Evolutionary conservation across 2,797 vertebrate species (phyloP), one percentile per base, ranked within the genome.

Genomic region (Semaprochilodus insignis): DNA sequence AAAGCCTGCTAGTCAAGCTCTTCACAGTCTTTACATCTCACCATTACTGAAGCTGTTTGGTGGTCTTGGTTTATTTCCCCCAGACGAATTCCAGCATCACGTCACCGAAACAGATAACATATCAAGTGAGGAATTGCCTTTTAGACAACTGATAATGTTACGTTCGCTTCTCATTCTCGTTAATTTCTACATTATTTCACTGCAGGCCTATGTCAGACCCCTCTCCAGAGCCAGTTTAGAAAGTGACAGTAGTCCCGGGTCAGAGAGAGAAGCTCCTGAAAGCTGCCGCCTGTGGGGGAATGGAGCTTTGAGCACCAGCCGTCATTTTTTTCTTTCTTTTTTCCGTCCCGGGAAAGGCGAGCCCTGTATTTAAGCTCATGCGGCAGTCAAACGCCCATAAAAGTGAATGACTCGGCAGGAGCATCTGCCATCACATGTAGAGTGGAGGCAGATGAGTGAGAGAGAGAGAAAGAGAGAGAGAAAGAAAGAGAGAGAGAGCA

Each of bases 401-500:
- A 93, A 92, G 94, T 95, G 96, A 96, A 91, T 94, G 94, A 94
- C 94, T 93, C 93, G 92, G 87, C 88, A 79, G 93, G 92, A 95
- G 88, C 91, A 93, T 91, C 95, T 96, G 96, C 96, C 96, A 95
- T 90, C 86, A 94, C 92, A 91, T 93, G 88, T 93, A 92, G 88
- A 75, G 93, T 59, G 90, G 90, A 66, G 92, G 92, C 88, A 96
- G 95, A 96, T 96, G 74, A 77, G 90, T 21, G 81, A 73, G 74
- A 95, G 94, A 97, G 81, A 69, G 73, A 95, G 94, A 97, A 51
- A 75, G 71, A 83, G 75, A 79, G 51, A 77, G 96, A 96, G 96
- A 96, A 96, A 95, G 95, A 94, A 94, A 96, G 96, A 97, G 97
- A 98, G 97, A 98, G 96, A 95, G 96, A 96, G 97, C 95, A 94